Evolutionary conservation across 2,888 invertebrate genomes (phyloP).

Genomic region (Mythimna impura): DNA sequence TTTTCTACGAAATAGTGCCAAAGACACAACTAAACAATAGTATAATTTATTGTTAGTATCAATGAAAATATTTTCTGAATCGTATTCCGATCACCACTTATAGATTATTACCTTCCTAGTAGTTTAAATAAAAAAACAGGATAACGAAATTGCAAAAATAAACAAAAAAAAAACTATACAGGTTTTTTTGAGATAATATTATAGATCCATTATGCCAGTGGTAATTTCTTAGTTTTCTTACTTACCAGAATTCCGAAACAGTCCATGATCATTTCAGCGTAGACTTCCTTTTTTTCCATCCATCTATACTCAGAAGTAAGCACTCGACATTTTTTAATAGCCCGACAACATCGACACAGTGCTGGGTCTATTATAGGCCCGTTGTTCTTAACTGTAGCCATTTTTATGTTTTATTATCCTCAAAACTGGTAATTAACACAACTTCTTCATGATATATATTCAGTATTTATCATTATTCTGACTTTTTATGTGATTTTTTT

Average conservation of each 20-base stretch:
- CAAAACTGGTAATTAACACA: conserved; percentile 11
- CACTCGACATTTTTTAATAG: conserved; percentile 87
- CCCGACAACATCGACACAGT: conserved; percentile 85
- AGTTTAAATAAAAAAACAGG: too few relatives aligned
- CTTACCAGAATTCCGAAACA: conserved; percentile 86
- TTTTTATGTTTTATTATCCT: conserved; percentile 62
- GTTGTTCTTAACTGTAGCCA: conserved; percentile 81
- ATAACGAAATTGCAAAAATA: background rate
- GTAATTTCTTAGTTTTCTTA: conserved; percentile 57
- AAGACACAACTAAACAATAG: too few relatives aligned
- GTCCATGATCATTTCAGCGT: conserved; percentile 88
- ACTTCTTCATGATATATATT: conserved; percentile 56
- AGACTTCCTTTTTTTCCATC: conserved; percentile 86
- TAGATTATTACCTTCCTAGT: too few relatives aligned
- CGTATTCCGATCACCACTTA: too few relatives aligned
- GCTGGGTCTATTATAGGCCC: conserved; percentile 86
- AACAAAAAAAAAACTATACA: background rate
- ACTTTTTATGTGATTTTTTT: conserved; percentile 34
- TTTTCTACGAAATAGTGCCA: background rate
- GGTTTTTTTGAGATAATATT: too few relatives aligned
- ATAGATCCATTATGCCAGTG: background rate
- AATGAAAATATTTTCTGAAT: too few relatives aligned
- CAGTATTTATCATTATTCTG: conserved; percentile 52
- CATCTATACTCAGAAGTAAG: conserved; percentile 85
- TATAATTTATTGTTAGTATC: too few relatives aligned